Base-by-base conservation (phyloP, 2,888 invertebrate genomes). In the Cristatella mucedo region DNA sequence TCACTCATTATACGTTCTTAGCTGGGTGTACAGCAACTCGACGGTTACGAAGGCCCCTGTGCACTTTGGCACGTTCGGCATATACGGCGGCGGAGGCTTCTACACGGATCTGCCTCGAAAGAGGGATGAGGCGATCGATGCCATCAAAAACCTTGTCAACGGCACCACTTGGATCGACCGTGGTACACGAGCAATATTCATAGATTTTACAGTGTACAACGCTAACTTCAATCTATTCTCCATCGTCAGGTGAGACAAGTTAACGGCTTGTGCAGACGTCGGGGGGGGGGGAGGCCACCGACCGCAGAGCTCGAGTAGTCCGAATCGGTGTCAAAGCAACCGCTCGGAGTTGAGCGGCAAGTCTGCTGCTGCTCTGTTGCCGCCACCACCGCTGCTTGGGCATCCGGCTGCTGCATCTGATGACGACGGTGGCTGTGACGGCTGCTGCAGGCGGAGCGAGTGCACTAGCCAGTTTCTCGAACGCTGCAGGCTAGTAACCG, bases 201-300 rank as follows among this genome's bases (percentile, higher is more conserved):
- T 80, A 1, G 79, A 80, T 54, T 78, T 79, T 50, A 71, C 73
- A 4, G 61, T 78, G 21, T 79, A 75, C 59, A 79, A 80, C 55
- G 71, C 71, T 0, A 79, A 80, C 57, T 63, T 74, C 22, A 76
- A 78, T 57, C 60, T 76, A 7, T 76, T 78, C 58, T 73, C 72
- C 46, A 68, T 74, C 33, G 63, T 69, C 15, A 73, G 73, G 74
- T 74, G 59, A 56, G 58, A n/a, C n/a, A n/a, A n/a, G n/a, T n/a
- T n/a, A n/a, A n/a, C n/a, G n/a, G n/a, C n/a, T n/a, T n/a, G n/a
- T n/a, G n/a, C n/a, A n/a, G n/a, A n/a, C n/a, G n/a, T n/a, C n/a
- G n/a, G n/a, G n/a, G n/a, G n/a, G n/a, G n/a, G n/a, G n/a, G n/a
- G n/a, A n/a, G n/a, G n/a, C n/a, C n/a, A n/a, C n/a, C n/a, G n/a